Percentiles rank a stretch among this genome's conserved stretches.
These are phyloP conservation scores for Edolisoma coerulescens DNA, from an alignment of 2,113 vertebrate genomes.

Conservation along the genomic window DNA sequence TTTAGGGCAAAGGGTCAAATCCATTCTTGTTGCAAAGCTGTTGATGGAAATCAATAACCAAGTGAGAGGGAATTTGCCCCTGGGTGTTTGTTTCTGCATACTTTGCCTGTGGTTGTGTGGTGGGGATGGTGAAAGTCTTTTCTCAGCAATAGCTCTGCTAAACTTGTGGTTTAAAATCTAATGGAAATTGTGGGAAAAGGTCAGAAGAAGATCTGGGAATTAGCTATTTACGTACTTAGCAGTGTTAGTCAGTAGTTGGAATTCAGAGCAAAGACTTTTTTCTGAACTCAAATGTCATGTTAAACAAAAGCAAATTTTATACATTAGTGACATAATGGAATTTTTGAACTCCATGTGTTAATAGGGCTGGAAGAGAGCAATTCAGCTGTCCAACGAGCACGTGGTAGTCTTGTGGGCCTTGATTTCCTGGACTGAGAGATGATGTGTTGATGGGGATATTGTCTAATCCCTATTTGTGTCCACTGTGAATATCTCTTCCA, in stretches of 20 bases:
- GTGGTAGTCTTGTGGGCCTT: background rate
- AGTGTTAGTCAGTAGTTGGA: background rate
- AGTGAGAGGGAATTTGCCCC: background rate
- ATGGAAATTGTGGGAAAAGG: background rate
- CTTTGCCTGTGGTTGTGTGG: background rate
- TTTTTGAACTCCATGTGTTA: background rate
- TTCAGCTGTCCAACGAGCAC: background rate
- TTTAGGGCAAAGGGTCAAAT: background rate
- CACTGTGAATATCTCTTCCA: background rate
- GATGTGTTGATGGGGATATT: background rate
- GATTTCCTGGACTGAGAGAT: background rate
- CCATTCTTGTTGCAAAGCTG: background rate
- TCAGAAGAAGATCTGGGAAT: background rate
- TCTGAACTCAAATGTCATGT: background rate
- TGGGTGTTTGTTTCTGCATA: background rate
- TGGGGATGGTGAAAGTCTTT: background rate
- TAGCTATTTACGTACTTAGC: background rate
- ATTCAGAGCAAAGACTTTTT: conserved; percentile 1
- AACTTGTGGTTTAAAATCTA: background rate
- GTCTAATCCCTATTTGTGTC: background rate
- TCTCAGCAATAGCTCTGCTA: background rate
- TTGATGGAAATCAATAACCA: background rate
- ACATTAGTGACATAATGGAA: background rate
- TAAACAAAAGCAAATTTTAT: background rate
- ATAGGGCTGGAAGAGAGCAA: background rate